Evolutionary conservation across 2,797 vertebrate genomes (phyloP), one percentile per base, ranked within the genome.

Genomic region (Naso thynnoides): DNA sequence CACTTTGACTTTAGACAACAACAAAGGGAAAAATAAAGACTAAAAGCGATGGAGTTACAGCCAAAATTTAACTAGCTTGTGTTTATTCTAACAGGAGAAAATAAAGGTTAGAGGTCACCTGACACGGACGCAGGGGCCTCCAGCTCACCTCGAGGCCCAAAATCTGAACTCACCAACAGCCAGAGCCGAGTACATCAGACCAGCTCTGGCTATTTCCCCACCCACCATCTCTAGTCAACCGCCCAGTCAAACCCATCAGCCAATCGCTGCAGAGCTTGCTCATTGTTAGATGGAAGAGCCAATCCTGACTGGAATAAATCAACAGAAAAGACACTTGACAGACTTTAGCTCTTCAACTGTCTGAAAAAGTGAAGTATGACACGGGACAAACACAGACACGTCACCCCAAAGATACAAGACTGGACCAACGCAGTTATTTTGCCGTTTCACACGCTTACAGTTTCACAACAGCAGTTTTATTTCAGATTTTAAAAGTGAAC

Each of bases 21-120:
- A 44, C 45, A 55, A 6, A 11, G 21, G 14, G 23, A 57, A 16
- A 31, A 44, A 14, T n/a, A 45, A 31, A 63, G 52, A 69, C 62
- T 47, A 29, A 41, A 68, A 72, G 60, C 59, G 59, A 61, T n/a
- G 53, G 14, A 62, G 73, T 8, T 0, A 45, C 31, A 69, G 68
- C 69, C 44, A 38, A 64, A 64, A 64, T 27, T 0, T 8, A 47
- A 71, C 49, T 10, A 76, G 27, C 76, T 61, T 2, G 1, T 10
- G 6, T 55, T 62, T 9, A 76, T 18, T 26, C 53, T 23, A 44
- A 23, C 21, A 69, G 31, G 21, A n/a, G 24, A 27, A 59, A 60
- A 45, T 11, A 16, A 50, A 48, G 49, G 59, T 73, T 44, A 52
- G 48, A 73, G 74, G 63, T 73, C 56, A 82, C 64, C 47, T 57